Percentiles rank a stretch among this genome's conserved stretches.
Conservation (phyloP, 37 sponge, comb jelly and placozoan genomes). For the Lycopodina hypogea region DNA sequence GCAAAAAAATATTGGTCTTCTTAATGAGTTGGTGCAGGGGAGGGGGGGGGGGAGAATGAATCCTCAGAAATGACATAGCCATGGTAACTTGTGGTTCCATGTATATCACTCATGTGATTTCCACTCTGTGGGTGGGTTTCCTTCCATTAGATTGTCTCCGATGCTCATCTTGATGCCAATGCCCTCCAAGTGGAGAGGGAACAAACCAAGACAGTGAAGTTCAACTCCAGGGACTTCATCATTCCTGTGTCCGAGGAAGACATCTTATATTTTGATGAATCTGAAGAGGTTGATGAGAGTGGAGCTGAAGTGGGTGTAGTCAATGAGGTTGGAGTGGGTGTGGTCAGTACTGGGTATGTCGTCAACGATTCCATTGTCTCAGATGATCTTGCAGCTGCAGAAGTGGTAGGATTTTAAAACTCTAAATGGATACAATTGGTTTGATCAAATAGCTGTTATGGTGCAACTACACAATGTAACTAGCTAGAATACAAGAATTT, state of each 20-base stretch:
- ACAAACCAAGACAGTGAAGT: slow-evolving; percentile 31
- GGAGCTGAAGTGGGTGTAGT: not conserved
- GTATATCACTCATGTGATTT: too few species aligned
- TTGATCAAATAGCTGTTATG: too few species aligned
- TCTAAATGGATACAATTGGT: too few species aligned
- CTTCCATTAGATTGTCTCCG: slow-evolving; percentile 17
- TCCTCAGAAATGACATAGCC: not conserved
- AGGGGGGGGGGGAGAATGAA: not conserved
- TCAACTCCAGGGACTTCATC: slow-evolving; percentile 2
- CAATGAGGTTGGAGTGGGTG: not conserved
- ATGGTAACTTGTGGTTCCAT: not conserved
- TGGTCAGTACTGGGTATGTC: not conserved
- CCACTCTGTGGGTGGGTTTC: too few species aligned
- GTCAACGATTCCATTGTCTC: not conserved
- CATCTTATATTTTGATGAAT: not conserved
- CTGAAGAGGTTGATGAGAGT: not conserved
- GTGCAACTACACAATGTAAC: too few species aligned
- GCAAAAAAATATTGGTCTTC: too few species aligned
- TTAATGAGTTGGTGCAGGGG: too few species aligned
- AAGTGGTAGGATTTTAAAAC: too few species aligned
- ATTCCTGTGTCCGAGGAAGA: slow-evolving; percentile 14
- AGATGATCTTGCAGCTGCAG: too few species aligned
- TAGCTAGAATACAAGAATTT: too few species aligned
- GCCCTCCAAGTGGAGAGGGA: slow-evolving; percentile 39
- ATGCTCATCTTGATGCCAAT: slow-evolving; percentile 36